Percentiles rank a stretch among this genome's conserved stretches.
phyloP scores from a whole-genome alignment of 1,140 invertebrate genomes.

The Diabrotica undecimpunctata region DNA sequence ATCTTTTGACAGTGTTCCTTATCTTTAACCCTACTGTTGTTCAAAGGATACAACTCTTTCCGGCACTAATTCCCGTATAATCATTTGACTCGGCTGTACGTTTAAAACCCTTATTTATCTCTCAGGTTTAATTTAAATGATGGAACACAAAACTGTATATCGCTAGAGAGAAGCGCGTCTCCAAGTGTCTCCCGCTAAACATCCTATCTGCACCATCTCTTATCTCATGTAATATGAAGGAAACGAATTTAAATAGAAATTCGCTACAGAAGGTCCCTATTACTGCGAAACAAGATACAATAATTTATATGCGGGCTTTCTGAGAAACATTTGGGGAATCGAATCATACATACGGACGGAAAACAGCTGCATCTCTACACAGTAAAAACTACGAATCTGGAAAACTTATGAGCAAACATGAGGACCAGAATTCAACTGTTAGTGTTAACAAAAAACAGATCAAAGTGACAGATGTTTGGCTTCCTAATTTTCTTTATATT shows the following conservation, averaged over 20 bases:
- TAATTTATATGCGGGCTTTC: constrained; percentile 13
- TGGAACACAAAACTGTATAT: neutral
- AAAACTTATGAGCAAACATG: no score
- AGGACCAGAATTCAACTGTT: no score
- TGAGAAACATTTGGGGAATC: neutral
- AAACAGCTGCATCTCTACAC: neutral
- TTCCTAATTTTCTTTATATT: no score
- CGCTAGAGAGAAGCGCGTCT: constrained; percentile 1
- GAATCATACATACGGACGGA: neutral
- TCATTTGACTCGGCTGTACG: no score
- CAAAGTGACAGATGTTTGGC: no score
- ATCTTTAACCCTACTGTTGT: no score
- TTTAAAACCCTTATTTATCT: neutral
- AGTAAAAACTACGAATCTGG: neutral
- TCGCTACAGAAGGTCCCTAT: constrained; percentile 15
- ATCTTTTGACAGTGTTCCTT: no score
- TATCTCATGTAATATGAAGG: constrained; percentile 18
- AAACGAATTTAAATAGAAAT: constrained; percentile 18
- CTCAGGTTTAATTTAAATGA: neutral
- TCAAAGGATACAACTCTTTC: no score
- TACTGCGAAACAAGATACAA: constrained; percentile 15
- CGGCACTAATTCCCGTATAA: no score
- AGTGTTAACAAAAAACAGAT: no score
- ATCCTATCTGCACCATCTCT: constrained; percentile 17
- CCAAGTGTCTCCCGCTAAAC: constrained; percentile 7